A percentile compares a stretch with the other conserved stretches of the same genome.
These are phyloP conservation scores for Etheostoma nigrum DNA, from an alignment of 2,797 vertebrate genomes.

Conservation along the genomic window DNA sequence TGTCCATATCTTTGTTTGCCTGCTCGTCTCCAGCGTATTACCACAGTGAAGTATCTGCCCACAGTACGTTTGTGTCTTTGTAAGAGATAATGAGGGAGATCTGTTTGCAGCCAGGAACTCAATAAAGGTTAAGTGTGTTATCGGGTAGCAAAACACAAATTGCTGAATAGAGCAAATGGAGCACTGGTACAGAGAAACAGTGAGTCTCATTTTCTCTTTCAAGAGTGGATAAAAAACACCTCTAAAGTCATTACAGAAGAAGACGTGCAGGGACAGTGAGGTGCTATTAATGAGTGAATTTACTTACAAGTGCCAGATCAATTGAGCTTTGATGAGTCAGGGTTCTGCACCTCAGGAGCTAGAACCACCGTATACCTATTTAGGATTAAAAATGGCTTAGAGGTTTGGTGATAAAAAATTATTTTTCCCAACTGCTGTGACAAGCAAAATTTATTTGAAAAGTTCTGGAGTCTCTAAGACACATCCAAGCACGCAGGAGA, in stretches of 20 bases:
- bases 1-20: constrained; percentile 55
- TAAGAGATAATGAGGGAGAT: constrained; percentile 58
- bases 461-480: too few species aligned
- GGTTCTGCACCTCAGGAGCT: not conserved
- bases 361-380: not conserved
- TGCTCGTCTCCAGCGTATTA: constrained; percentile 49
- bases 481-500: not conserved
- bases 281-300: constrained; percentile 23
- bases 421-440: too few species aligned
- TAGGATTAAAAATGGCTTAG: constrained; percentile 10
- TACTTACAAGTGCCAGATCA: constrained; percentile 1
- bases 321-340: not conserved
- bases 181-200: constrained; percentile 15
- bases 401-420: not conserved
- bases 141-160: constrained; percentile 51
- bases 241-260: constrained; percentile 28
- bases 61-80: constrained; percentile 24
- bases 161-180: constrained; percentile 27
- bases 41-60: constrained; percentile 21
- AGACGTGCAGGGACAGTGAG: constrained; percentile 3
- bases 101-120: constrained; percentile 57
- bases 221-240: constrained; percentile 1
- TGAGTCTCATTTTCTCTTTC: not conserved
- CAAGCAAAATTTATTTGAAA: too few species aligned
- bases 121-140: constrained; percentile 64